These are phyloP conservation scores for Cheirogaleus major DNA, from an alignment of 2,797 vertebrate genomes.

Conservation along the genomic window DNA sequence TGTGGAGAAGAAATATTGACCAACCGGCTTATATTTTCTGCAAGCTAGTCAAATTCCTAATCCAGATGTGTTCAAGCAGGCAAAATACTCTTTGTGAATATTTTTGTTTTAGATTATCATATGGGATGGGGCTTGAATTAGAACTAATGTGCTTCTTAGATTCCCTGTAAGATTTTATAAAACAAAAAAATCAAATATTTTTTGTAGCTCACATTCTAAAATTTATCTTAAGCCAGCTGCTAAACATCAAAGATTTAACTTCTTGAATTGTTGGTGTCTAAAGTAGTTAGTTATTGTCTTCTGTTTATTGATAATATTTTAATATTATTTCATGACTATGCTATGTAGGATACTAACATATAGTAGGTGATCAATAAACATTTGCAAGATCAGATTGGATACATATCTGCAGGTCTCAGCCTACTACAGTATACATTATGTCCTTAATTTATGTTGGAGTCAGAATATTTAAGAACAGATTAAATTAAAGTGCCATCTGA, in stretches of 20 bases:
- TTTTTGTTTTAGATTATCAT: neutral
- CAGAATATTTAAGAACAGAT: slow-evolving; percentile 65
- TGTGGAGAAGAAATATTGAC: neutral
- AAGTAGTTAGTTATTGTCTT: neutral
- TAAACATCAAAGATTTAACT: neutral
- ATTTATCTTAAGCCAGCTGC: neutral
- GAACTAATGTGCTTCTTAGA: neutral
- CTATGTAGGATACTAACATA: neutral
- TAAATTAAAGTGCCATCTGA: slow-evolving; percentile 67
- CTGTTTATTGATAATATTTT: neutral
- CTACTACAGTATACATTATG: slow-evolving; percentile 48
- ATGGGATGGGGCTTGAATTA: neutral
- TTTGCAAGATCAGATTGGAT: slow-evolving; percentile 44
- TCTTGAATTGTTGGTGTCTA: neutral
- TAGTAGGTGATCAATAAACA: slow-evolving; percentile 53
- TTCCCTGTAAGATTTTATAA: neutral
- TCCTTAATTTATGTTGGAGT: slow-evolving; percentile 56
- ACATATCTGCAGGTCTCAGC: slow-evolving; percentile 36
- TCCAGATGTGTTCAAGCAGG: fast-evolving
- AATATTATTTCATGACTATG: neutral
- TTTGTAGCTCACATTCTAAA: neutral
- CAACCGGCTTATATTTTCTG: neutral
- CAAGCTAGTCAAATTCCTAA: neutral
- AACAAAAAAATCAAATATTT: neutral
- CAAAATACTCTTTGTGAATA: neutral